Conservation (phyloP, 2,888 invertebrate genomes). For the Muscina levida region DNA sequence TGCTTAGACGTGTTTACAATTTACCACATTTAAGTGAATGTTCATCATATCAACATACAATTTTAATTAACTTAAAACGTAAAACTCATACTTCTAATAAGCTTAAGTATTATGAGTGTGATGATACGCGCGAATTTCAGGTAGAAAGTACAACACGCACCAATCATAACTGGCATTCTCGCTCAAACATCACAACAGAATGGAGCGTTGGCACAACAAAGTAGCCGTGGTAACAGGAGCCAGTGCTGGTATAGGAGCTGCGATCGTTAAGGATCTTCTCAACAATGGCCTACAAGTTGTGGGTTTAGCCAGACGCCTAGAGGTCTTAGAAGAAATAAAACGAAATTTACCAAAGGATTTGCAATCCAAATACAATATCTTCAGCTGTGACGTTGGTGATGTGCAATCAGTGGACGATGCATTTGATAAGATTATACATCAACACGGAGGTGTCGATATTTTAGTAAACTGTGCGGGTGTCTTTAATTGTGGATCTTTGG, state of each 20-base stretch:
- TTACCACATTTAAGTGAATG: no score
- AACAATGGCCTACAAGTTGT: conserved; percentile 82
- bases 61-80: no score
- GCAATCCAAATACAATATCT: conserved; percentile 74
- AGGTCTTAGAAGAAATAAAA: conserved; percentile 77
- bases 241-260: conserved; percentile 83
- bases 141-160: no score
- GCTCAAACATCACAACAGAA: no score
- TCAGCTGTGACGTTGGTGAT: conserved; percentile 81
- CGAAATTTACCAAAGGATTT: conserved; percentile 67
- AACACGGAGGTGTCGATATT: conserved; percentile 82
- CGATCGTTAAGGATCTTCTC: conserved; percentile 79
- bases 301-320: conserved; percentile 81
- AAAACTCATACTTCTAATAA: no score
- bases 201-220: conserved; percentile 83
- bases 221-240: conserved; percentile 85
- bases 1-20: no score
- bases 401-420: conserved; percentile 81
- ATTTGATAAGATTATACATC: conserved; percentile 81
- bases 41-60: no score
- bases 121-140: no score
- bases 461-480: conserved; percentile 83
- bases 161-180: no score
- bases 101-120: no score
- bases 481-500: conserved; percentile 68